phyloP scores from a whole-genome alignment of 2,888 invertebrate genomes.

The Conus canariensis region DNA sequence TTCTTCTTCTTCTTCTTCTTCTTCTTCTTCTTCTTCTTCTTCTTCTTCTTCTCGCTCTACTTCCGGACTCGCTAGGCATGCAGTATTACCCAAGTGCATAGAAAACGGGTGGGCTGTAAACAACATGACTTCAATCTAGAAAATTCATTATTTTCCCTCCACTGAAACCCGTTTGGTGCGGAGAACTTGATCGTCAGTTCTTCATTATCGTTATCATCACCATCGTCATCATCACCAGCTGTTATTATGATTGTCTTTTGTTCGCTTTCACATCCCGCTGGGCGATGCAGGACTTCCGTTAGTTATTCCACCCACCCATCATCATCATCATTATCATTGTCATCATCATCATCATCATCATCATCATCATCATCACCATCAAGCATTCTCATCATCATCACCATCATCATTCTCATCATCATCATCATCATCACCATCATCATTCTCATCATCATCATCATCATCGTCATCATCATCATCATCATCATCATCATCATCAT shows the following conservation, averaged over 20 bases:
- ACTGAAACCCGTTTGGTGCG: no score
- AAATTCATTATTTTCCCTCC: no score
- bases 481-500: no score
- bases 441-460: neutral
- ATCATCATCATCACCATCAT: neutral
- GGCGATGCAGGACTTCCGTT: neutral
- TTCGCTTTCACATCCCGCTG: neutral
- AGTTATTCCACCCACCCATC: neutral
- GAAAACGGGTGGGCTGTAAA: no score
- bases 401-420: no score
- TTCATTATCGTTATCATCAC: neutral
- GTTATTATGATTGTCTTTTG: neutral
- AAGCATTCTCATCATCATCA: no score
- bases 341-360: neutral
- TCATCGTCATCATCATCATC: neutral
- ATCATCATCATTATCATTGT: neutral
- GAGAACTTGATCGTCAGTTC: neutral
- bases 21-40: neutral
- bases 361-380: neutral
- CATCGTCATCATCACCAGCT: neutral
- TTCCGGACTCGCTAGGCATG: constrained; percentile 90
- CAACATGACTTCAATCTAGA: no score
- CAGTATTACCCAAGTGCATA: constrained; percentile 78
- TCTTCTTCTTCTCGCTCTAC: neutral
- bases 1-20: no score